Conservation (phyloP, 2,113 vertebrate genomes). For the Osmerus eperlanus region DNA sequence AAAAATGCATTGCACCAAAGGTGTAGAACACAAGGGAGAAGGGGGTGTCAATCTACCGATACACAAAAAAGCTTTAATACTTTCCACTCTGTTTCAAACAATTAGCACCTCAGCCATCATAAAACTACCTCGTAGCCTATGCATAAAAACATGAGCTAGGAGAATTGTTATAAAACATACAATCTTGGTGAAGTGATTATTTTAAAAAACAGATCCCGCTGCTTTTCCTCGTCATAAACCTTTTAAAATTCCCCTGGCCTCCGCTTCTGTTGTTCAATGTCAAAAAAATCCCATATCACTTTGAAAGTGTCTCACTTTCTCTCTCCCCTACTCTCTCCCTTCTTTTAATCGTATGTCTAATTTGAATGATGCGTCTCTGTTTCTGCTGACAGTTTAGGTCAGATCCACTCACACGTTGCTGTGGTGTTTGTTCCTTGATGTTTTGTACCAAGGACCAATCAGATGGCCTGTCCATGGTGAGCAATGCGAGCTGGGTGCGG, state of each 20-base stretch:
- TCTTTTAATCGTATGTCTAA: constrained; percentile 53
- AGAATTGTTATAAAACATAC: constrained; percentile 30
- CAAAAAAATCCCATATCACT: constrained; percentile 50
- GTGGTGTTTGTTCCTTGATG: constrained; percentile 36
- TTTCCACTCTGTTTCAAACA: constrained; percentile 7
- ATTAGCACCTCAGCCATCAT: constrained; percentile 1
- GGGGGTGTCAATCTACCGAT: constrained; percentile 9
- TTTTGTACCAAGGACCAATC: constrained; percentile 29
- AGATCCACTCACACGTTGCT: constrained; percentile 38
- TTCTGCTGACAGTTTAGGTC: constrained; percentile 51
- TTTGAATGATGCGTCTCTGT: constrained; percentile 56
- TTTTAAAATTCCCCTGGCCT: constrained; percentile 41
- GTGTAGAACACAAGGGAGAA: not conserved
- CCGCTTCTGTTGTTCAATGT: constrained; percentile 43
- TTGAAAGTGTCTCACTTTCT: constrained; percentile 38
- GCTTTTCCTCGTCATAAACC: constrained; percentile 38
- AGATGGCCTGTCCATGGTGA: constrained; percentile 21
- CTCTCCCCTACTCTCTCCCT: constrained; percentile 25
- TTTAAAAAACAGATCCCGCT: constrained; percentile 18
- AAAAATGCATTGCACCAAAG: not conserved
- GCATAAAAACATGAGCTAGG: constrained; percentile 23
- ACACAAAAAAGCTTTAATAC: not conserved
- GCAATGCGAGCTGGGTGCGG: constrained; percentile 10
- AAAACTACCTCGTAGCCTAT: constrained; percentile 14
- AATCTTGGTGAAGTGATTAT: constrained; percentile 48